Evolutionary conservation across 2,888 invertebrate genomes (phyloP), one percentile per base, ranked within the genome.

Genomic region (Agriopis marginaria): DNA sequence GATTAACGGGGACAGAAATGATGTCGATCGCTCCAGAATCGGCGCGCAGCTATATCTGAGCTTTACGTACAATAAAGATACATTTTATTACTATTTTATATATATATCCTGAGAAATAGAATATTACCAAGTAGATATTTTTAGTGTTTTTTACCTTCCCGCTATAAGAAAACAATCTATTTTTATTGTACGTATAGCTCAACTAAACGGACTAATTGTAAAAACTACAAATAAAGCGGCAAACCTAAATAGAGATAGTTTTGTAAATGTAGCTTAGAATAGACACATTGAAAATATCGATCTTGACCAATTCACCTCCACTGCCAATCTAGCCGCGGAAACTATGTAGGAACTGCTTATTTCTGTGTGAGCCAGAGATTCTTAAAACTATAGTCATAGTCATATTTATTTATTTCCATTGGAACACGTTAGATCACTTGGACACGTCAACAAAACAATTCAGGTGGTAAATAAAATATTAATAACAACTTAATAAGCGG

Each of bases 261-360:
- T 80, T 83, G 78, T 81, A 83, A 79, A 73, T 73, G 70, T 82
- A 84, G 80, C 42, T 14, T 71, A 61, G 11, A 60, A 66, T 68
- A 70, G 71, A 66, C 68, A 32, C 71, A 72, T 68, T 47, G 51
- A 53, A 54, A 12, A 12, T 49, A 49, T 47, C 47, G 6, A 63
- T 63, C 60, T 82, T 82, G 89, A 89, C 87, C 89, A 87, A 88
- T 81, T 81, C 77, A 86, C 87, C 89, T 86, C 79, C 76, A 79
- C 77, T 76, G 80, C 81, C 82, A 78, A 78, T 73, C 74, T 76
- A 78, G 70, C 64, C 74, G 49, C 49, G 54, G 76, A 11, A 58
- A 17, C 56, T 23, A 12, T 8, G 6, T 56, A 23, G 42, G 11
- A 42, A 10, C 11, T 17, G 7, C 2, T 23, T 23, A 23, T 23